A percentile compares a stretch with the other conserved stretches of the same genome.
phyloP scores from a whole-genome alignment of 2,888 invertebrate species.

The Torymus texanus region DNA sequence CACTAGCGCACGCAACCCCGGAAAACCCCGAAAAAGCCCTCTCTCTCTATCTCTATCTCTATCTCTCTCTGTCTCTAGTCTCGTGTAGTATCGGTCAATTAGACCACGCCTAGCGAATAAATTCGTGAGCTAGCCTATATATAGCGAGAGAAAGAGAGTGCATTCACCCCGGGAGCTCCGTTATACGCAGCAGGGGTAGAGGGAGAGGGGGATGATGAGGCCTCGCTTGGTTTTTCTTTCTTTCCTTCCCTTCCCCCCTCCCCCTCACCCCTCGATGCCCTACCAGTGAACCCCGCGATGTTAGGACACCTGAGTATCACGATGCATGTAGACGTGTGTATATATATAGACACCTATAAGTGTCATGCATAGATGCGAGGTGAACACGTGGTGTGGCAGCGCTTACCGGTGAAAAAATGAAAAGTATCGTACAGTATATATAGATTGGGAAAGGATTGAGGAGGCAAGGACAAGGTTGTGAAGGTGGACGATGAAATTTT shows the following conservation, averaged over 20 bases:
- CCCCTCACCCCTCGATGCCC: no score
- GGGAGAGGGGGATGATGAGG: no score
- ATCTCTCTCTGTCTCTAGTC: not conserved
- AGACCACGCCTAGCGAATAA: slow-evolving; percentile 66
- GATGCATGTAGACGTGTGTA: not conserved
- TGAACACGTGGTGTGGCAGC: slow-evolving; percentile 67
- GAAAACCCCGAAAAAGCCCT: not conserved
- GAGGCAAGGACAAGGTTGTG: slow-evolving; percentile 72
- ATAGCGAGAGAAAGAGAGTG: slow-evolving; percentile 57
- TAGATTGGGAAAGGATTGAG: slow-evolving; percentile 56
- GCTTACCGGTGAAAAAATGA: slow-evolving; percentile 62
- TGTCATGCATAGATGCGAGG: slow-evolving; percentile 63
- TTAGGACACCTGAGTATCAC: slow-evolving; percentile 63
- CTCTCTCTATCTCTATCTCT: no score
- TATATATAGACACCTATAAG: no score
- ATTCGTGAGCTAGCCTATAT: slow-evolving; percentile 12
- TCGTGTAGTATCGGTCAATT: slow-evolving; percentile 58
- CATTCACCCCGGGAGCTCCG: slow-evolving; percentile 60
- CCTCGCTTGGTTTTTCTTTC: no score
- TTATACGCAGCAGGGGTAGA: no score
- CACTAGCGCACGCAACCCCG: no score
- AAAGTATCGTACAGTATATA: not conserved
- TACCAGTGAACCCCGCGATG: not conserved
- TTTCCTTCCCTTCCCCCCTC: no score
- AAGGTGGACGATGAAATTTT: not conserved